phyloP scores from a whole-genome alignment of 2,888 invertebrate genomes.

The Harmothoe impar region DNA sequence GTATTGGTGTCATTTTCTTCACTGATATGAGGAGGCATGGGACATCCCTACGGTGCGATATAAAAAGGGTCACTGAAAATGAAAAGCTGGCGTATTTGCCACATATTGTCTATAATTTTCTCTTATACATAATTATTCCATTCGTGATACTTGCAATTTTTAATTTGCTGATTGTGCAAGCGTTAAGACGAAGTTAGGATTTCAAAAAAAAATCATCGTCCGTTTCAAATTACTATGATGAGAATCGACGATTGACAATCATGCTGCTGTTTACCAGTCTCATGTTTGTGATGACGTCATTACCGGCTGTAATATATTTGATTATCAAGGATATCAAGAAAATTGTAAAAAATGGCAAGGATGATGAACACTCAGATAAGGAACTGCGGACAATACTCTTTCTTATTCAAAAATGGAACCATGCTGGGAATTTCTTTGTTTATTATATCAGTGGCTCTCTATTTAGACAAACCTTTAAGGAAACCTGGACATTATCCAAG shows the following conservation, averaged over 20 bases:
- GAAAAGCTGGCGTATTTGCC: too few species aligned
- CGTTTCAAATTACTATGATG: background rate
- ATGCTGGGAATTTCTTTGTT: background rate
- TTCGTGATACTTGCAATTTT: background rate
- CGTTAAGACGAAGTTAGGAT: background rate
- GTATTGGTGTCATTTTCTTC: background rate
- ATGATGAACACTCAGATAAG: background rate
- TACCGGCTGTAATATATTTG: background rate
- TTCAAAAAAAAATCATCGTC: background rate
- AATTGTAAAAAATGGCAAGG: background rate
- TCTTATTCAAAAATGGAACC: background rate
- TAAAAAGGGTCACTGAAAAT: too few species aligned
- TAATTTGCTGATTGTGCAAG: background rate
- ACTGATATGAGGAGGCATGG: background rate
- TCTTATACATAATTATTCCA: background rate
- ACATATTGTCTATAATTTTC: background rate
- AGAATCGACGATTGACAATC: background rate
- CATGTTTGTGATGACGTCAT: background rate
- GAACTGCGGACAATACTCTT: background rate
- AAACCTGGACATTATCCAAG: background rate
- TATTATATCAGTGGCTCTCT: background rate
- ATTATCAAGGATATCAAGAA: background rate
- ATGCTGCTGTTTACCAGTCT: background rate
- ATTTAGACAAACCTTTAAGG: background rate
- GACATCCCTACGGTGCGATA: too few species aligned